Base-by-base conservation (phyloP, 2,797 vertebrate species). In the Spinibarbus caldwelli region DNA sequence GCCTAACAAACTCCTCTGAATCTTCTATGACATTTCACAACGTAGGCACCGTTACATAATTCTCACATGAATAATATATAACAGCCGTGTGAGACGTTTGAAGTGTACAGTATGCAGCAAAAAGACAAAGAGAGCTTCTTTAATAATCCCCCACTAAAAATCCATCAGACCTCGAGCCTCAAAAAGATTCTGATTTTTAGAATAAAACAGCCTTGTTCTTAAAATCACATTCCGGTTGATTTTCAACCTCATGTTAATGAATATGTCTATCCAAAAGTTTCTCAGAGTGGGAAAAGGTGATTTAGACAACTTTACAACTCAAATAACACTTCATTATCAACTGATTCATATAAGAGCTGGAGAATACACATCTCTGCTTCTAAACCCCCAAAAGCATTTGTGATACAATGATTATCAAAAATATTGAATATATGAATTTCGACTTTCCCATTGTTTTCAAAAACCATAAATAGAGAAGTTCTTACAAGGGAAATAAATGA, bases 21-120 rank as follows among this genome's bases (percentile, higher is more conserved):
- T 47, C 57, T 62, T 85, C 66, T 14, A 82, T 82, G 80, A 77
- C 82, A 77, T 57, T 87, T 83, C 62, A 49, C 76, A 77, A 59
- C 54, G 67, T 34, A 45, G 75, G 57, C 26, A 49, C 34, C 10
- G 26, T 89, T 85, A 87, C 86, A 66, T 86, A 87, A 89, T 89
- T 64, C 76, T 57, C 68, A 67, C 71, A 85, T 89, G 88, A 87
- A 87, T 87, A 87, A 89, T 80, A 89, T 76, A 87, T 80, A 83
- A 80, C 66, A 41, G 14, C 68, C 29, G 41, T 85, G 75, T 72
- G 78, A 80, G 76, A 67, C 64, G 54, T 67, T 76, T 83, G 82
- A 80, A 86, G 83, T 85, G 68, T 70, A 49, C 76, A 79, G 78
- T 75, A 80, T 67, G 70, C 45, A 76, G 68, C 79, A 68, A 47